Base-by-base conservation (phyloP, 2,797 vertebrate species). In the Amphiprion clarkii region DNA sequence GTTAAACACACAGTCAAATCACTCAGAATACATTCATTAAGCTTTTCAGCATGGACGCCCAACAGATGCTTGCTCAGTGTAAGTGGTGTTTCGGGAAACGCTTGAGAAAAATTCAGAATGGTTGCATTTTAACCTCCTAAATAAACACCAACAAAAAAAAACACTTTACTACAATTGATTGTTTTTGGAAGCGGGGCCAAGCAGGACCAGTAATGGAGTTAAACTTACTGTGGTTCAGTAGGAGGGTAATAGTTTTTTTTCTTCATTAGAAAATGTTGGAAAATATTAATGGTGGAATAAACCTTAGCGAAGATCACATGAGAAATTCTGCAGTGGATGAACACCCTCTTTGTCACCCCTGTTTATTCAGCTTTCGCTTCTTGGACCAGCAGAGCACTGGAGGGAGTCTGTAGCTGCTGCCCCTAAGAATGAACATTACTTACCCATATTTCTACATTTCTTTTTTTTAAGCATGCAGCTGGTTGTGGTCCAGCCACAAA, bases 401-500 rank as follows among this genome's bases (percentile, higher is more conserved):
- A 31, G 16, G 7, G 2, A 17, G 39, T 6, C 3, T 39, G 46
- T 58, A 12, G 27, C 52, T 4, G 10, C 21, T 36, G 31, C 11
- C 56, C 17, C 19, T 21, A 9, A 31, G 36, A 44, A 59, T 2
- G 4, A 16, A 1, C 25, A 3, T 33, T 57, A 27, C 51, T 27
- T 7, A 4, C 19, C 8, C 2, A 0, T 19, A 40, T 60, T 77
- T 60, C 25, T 61, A 48, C 53, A 3, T 27, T 27, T 4, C 27
- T 4, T 48, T 40, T 56, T 11, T 36, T 36, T 9, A 36, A 67
- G 39, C 25, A 19, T 56, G 46, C 67, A 77, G 62, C 62, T 78
- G 67, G 16, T 74, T 61, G 27, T 79, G 57, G 71, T 81, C 76
- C 42, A 65, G 10, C 74, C 48, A 53, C 52, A 85, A 55, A 17